These are phyloP conservation scores for Lasioglossum morio DNA, from an alignment of 2,888 invertebrate species.

Conservation along the genomic window DNA sequence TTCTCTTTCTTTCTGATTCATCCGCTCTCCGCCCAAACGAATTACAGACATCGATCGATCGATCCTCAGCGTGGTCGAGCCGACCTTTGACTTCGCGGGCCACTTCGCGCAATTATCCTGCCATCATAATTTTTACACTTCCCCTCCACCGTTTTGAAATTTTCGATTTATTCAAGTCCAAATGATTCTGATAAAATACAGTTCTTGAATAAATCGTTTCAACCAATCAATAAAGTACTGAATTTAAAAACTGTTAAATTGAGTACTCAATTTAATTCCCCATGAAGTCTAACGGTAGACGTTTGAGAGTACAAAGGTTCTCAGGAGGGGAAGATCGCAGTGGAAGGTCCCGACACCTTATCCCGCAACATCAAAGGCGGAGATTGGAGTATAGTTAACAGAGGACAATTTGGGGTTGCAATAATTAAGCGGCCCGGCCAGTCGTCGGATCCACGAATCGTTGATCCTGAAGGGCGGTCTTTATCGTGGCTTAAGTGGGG, in stretches of 20 bases:
- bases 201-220: neutral
- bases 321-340: neutral
- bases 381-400: constrained; percentile 32
- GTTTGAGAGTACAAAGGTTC: neutral
- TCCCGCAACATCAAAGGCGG: neutral
- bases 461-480: constrained; percentile 70
- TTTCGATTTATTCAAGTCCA: neutral
- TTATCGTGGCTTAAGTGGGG: constrained; percentile 75
- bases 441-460: constrained; percentile 47
- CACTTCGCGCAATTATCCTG: constrained; percentile 27
- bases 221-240: neutral
- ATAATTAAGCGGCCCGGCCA: constrained; percentile 62
- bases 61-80: constrained; percentile 22
- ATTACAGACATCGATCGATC: constrained; percentile 25
- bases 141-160: neutral
- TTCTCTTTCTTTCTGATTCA: neutral
- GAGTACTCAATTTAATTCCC: no score
- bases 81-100: constrained; percentile 48
- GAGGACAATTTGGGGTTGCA: constrained; percentile 37
- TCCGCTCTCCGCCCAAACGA: constrained; percentile 10
- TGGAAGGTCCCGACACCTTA: neutral
- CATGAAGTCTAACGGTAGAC: neutral
- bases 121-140: constrained; percentile 21
- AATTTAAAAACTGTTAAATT: neutral
- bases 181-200: neutral